A percentile compares a stretch with the other conserved stretches of the same genome.
Evolutionary conservation across 1,140 invertebrate genomes (phyloP).

Genomic region (Zaprionus ghesquierei): DNA sequence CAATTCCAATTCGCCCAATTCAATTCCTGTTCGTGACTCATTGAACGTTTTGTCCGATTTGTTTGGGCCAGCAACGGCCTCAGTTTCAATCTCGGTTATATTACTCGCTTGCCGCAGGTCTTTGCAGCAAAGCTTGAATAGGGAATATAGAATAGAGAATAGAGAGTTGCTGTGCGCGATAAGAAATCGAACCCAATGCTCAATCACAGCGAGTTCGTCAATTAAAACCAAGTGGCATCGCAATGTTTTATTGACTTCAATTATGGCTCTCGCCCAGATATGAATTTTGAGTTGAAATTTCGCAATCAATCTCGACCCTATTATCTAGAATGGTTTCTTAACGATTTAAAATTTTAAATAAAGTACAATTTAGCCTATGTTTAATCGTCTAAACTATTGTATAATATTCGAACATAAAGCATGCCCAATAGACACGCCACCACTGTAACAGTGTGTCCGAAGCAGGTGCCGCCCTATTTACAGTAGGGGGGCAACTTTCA

Average conservation of each 20-base stretch:
- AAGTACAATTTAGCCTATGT: too few relatives aligned
- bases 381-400: too few relatives aligned
- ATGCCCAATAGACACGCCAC: not conserved
- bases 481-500: conserved; percentile 56
- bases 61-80: conserved; percentile 17
- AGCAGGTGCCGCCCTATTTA: conserved; percentile 7
- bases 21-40: conserved; percentile 76
- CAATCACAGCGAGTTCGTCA: not conserved
- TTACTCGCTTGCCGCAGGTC: not conserved
- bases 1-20: conserved; percentile 44
- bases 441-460: not conserved
- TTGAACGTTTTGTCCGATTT: conserved; percentile 22
- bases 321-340: too few relatives aligned
- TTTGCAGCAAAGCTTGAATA: not conserved
- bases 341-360: too few relatives aligned
- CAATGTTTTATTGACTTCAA: conserved; percentile 58
- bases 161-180: not conserved
- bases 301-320: not conserved
- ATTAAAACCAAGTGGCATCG: conserved; percentile 1
- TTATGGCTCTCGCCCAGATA: conserved; percentile 18
- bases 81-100: conserved; percentile 10
- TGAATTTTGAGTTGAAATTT: not conserved
- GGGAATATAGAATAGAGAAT: too few relatives aligned
- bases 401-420: not conserved
- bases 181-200: not conserved